Conservation (phyloP, 1,140 invertebrate genomes). For the Drosophila ananassae region DNA sequence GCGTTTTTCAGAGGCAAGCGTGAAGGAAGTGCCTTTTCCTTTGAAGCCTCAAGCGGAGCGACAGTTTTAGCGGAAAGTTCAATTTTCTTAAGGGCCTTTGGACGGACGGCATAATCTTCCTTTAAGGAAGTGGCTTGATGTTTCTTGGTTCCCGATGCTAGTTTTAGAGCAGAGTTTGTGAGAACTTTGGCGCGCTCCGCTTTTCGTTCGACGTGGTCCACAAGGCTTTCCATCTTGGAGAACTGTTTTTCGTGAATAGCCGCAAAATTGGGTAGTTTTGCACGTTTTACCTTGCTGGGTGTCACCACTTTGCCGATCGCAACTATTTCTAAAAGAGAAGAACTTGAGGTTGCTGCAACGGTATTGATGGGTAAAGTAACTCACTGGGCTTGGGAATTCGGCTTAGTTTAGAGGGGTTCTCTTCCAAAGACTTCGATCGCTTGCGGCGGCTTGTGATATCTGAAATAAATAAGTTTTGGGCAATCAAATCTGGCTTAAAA, state of each 20-base stretch:
- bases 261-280: conserved; percentile 87
- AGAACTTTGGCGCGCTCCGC: conserved; percentile 85
- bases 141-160: conserved; percentile 27
- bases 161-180: conserved; percentile 53
- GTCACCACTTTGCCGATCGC: conserved; percentile 9
- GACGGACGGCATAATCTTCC: background rate
- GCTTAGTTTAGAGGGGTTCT: conserved; percentile 11
- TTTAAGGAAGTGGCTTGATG: background rate
- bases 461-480: conserved; percentile 6
- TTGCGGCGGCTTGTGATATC: conserved; percentile 68
- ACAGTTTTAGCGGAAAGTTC: conserved; percentile 3
- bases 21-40: background rate
- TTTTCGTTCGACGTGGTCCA: conserved; percentile 86
- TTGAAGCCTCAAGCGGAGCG: background rate
- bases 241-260: conserved; percentile 87
- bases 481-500: background rate
- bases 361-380: background rate
- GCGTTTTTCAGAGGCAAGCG: conserved; percentile 18
- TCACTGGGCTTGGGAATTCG: conserved; percentile 59
- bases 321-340: conserved; percentile 18
- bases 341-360: background rate
- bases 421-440: conserved; percentile 67
- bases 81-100: conserved; percentile 42
- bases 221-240: conserved; percentile 87
- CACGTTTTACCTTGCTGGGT: conserved; percentile 64